These are phyloP conservation scores for Rhabdomys dilectus DNA, from an alignment of 2,113 vertebrate genomes.

Conservation along the genomic window DNA sequence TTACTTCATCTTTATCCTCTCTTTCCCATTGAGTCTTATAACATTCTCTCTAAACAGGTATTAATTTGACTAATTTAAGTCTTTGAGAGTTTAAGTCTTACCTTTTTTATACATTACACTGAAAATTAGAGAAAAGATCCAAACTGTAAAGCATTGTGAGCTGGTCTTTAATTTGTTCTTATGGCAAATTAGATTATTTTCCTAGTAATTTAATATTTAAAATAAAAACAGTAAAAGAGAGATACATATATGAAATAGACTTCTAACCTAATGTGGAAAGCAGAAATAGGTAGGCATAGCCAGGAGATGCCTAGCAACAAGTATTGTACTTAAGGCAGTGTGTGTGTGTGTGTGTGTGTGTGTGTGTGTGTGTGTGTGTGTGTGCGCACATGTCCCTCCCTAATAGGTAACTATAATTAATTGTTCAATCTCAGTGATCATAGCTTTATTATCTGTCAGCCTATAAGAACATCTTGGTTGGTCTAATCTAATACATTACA, in stretches of 20 bases:
- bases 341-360: background rate
- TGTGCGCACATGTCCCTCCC: background rate
- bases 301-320: background rate
- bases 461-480: background rate
- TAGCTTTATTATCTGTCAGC: background rate
- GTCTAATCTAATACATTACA: background rate
- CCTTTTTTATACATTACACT: background rate
- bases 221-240: background rate
- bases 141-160: slow-evolving; percentile 4
- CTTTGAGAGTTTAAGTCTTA: background rate
- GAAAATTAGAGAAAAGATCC: background rate
- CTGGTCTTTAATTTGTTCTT: background rate
- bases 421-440: background rate
- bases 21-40: background rate
- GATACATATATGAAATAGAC: background rate
- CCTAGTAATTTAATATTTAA: slow-evolving; percentile 3
- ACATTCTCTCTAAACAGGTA: background rate
- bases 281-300: background rate
- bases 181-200: slow-evolving; percentile 12
- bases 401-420: background rate
- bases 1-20: background rate
- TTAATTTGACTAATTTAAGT: background rate
- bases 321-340: background rate
- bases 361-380: background rate
- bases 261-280: background rate